A percentile compares a stretch with the other conserved stretches of the same genome.
Evolutionary conservation across 2,888 invertebrate genomes (phyloP).

Genomic region (Lasioglossum zephyrum): DNA sequence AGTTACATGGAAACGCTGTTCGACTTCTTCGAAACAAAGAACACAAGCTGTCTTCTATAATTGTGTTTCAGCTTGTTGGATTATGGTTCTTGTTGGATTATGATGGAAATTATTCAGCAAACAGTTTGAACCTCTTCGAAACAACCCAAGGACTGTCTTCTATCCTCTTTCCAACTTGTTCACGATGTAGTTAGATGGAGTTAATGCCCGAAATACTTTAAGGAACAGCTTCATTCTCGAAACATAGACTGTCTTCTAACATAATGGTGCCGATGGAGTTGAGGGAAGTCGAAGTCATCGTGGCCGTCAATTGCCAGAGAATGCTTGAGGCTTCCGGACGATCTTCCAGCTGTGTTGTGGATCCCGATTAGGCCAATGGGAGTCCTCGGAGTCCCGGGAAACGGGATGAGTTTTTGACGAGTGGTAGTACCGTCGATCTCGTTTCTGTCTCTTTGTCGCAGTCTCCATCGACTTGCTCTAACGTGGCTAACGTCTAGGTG

Average conservation of each 20-base stretch:
- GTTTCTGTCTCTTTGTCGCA: constrained; percentile 51
- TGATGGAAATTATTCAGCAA: not conserved
- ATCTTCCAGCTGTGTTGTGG: not conserved
- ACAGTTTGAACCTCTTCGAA: no score
- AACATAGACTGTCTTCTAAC: not conserved
- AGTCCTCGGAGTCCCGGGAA: not conserved
- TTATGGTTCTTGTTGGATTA: no score
- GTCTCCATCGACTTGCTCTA: constrained; percentile 49
- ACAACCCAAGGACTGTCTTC: no score
- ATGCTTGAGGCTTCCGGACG: not conserved
- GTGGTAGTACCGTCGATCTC: not conserved
- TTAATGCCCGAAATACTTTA: not conserved
- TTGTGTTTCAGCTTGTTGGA: no score
- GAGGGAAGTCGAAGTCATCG: not conserved
- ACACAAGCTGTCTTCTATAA: no score
- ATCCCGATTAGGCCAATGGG: not conserved
- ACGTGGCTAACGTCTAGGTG: constrained; percentile 69
- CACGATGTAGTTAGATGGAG: no score
- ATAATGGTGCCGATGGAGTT: not conserved
- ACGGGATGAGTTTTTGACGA: not conserved
- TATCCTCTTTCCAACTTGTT: no score
- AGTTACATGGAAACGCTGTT: not conserved
- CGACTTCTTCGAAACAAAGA: not conserved
- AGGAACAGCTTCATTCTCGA: not conserved
- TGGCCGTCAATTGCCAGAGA: not conserved